A percentile compares a stretch with the other conserved stretches of the same genome.
These are phyloP conservation scores for Sinosuthora webbiana DNA, from an alignment of 2,113 vertebrate genomes.

Conservation along the genomic window DNA sequence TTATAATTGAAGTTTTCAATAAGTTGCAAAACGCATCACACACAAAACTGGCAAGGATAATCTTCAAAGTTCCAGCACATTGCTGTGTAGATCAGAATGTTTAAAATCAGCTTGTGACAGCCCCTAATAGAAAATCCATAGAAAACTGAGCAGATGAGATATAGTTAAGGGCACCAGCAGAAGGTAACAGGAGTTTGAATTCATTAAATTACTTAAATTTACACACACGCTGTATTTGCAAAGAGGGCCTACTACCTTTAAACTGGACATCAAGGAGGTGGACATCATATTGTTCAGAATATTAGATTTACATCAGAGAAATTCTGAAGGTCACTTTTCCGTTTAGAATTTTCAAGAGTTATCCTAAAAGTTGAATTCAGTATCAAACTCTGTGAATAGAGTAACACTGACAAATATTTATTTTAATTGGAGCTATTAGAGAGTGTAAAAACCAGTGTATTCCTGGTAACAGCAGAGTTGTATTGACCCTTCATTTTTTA, in stretches of 20 bases:
- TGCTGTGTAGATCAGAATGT: neutral
- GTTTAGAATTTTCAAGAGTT: neutral
- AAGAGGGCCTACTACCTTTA: neutral
- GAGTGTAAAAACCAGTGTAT: neutral
- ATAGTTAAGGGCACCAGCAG: neutral
- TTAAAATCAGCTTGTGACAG: neutral
- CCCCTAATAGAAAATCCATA: neutral
- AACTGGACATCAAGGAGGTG: neutral
- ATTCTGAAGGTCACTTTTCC: neutral
- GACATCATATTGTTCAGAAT: neutral
- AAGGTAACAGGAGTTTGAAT: neutral
- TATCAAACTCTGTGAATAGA: neutral
- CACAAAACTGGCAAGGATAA: neutral
- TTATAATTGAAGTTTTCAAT: neutral
- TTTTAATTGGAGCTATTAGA: neutral
- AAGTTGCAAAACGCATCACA: neutral
- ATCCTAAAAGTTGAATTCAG: neutral
- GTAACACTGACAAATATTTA: neutral
- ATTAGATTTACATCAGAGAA: neutral
- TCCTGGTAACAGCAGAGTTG: neutral
- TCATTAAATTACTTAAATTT: neutral
- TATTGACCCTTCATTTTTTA: neutral
- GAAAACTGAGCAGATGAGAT: neutral
- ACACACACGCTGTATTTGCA: neutral
- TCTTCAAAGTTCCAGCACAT: neutral